phyloP scores from a whole-genome alignment of 2,888 invertebrate genomes.

The Sminthurides aquaticus region DNA sequence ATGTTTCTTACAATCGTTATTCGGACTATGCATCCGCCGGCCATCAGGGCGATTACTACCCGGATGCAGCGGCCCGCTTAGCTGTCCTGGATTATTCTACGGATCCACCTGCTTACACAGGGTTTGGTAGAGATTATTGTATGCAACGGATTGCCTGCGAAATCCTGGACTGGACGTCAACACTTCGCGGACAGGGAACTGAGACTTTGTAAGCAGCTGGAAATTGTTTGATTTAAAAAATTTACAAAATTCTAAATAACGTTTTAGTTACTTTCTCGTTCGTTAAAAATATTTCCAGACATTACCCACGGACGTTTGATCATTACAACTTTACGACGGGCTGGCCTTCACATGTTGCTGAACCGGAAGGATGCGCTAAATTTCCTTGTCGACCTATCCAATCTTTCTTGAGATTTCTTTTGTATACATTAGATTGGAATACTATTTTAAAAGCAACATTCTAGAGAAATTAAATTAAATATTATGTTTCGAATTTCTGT shows the following conservation, averaged over 20 bases:
- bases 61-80: neutral
- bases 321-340: too few relatives aligned
- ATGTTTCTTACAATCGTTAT: neutral
- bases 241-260: too few relatives aligned
- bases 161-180: neutral
- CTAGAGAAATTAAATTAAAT: too few relatives aligned
- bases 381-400: neutral
- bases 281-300: too few relatives aligned
- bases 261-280: too few relatives aligned
- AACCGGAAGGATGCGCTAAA: neutral
- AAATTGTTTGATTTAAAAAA: too few relatives aligned
- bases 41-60: neutral
- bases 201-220: neutral
- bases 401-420: neutral
- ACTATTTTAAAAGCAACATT: neutral
- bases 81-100: neutral
- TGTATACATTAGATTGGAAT: neutral
- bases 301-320: too few relatives aligned
- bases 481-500: too few relatives aligned
- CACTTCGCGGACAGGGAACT: neutral
- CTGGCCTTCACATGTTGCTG: too few relatives aligned
- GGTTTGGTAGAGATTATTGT: neutral
- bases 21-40: neutral
- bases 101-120: neutral
- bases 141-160: neutral